Base-by-base conservation (phyloP, 2,113 vertebrate species). In the Siniperca knerii region DNA sequence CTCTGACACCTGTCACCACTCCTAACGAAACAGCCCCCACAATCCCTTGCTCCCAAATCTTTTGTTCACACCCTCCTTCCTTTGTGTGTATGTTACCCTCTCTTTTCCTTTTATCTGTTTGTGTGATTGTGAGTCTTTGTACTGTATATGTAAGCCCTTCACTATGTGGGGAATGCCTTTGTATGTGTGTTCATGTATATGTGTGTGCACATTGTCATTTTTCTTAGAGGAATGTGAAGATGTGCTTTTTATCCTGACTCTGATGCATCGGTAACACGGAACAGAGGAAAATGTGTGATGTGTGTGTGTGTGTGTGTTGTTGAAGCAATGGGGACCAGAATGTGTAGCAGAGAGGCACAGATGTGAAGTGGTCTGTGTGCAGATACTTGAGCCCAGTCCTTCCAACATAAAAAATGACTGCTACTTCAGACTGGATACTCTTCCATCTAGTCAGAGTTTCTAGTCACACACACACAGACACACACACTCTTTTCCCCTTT, bases 1-100 rank as follows among this genome's bases (percentile, higher is more conserved):
- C 87, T 85, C 75, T 80, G 88, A 92, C 91, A 92, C 85, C 91
- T 90, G 91, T 93, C 92, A 91, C 87, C 89, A 85, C 77, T 92
- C 81, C 91, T 92, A 92, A 93, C 91, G 91, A 93, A 93, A 91
- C 83, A 64, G 62, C 79, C 89, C 88, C 89, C 87, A 93, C 92
- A 89, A 92, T 93, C 83, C 86, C 86, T 79, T 82, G 89, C 93
- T 89, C 66, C 77, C n/a, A 6, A 29, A 65, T 48, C 87, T 83
- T 93, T 92, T 92, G 91, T 92, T 91, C 78, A 18, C 37, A 71
- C 68, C 35, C 68, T 29, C 68, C 52, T 67, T 69, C 48, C 58
- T 81, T 78, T 87, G 65, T 82, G 64, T 50, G 48, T 62, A 58
- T 23, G 68, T 57, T 55, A 50, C 46, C 20, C n/a, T 68, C 77